Percentiles rank a stretch among this genome's conserved stretches.
phyloP scores from a whole-genome alignment of 1,140 invertebrate genomes.

The Drosophila repleta region DNA sequence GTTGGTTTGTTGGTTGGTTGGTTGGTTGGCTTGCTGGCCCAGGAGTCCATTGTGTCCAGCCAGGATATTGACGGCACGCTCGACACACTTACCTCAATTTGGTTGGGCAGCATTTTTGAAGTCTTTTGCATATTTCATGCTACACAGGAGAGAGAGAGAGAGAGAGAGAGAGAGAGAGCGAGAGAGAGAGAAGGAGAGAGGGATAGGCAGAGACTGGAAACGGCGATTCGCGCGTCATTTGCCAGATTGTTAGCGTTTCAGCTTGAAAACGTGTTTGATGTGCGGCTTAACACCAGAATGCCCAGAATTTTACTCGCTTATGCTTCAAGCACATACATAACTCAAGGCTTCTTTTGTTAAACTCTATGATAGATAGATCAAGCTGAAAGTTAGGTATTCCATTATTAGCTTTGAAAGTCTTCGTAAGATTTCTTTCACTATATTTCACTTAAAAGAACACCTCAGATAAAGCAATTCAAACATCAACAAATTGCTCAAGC shows the following conservation, averaged over 20 bases:
- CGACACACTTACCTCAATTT: constrained; percentile 50
- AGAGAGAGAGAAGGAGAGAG: constrained; percentile 1
- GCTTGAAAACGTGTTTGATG: constrained; percentile 34
- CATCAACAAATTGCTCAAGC: too few species aligned
- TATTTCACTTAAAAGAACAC: too few species aligned
- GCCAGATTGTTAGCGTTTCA: constrained; percentile 59
- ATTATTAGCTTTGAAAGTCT: too few species aligned
- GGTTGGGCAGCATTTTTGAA: constrained; percentile 41
- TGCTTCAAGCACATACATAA: too few species aligned
- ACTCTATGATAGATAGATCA: too few species aligned
- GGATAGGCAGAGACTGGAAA: too few species aligned
- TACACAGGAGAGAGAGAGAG: not conserved
- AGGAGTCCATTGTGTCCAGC: constrained; percentile 2
- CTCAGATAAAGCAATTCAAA: too few species aligned
- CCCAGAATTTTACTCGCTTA: too few species aligned
- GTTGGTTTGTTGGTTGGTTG: not conserved
- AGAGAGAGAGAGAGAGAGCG: not conserved
- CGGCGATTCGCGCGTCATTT: constrained; percentile 55
- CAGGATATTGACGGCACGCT: constrained; percentile 5
- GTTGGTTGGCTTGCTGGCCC: not conserved
- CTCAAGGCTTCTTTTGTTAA: too few species aligned
- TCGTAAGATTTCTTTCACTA: too few species aligned
- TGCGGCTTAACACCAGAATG: constrained; percentile 40
- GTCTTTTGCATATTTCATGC: constrained; percentile 62
- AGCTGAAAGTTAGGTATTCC: too few species aligned